Evolutionary conservation across 2,888 invertebrate genomes (phyloP), one percentile per base, ranked within the genome.

Genomic region (Drosophila maculinotata): DNA sequence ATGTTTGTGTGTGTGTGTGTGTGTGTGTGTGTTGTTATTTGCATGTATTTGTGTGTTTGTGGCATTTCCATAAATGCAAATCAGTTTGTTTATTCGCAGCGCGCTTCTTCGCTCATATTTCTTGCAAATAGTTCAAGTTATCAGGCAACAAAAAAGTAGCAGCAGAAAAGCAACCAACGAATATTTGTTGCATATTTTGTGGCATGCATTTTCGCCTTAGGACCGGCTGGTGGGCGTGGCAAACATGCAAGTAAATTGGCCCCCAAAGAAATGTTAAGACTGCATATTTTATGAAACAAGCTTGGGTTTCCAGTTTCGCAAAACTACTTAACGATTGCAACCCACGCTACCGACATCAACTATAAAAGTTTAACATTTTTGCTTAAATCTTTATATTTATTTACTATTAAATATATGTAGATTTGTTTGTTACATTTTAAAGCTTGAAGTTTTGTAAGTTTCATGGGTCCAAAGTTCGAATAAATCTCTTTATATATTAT

Each of bases 61-160:
- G 76, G 74, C 77, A 86, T 88, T 88, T 88, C 84, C 85, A 88
- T 87, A 87, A 86, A 88, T 89, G 88, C 87, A 88, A 88, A 88
- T 89, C 86, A 87, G 88, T 87, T 75, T 78, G 81, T 75, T 81
- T 82, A 82, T 75, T 75, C 71, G 59, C 69, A 65, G 41, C 71
- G 74, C 68, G 76, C 71, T 71, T 58, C 71, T 68, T 71, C 42
- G 57, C 59, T 71, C 74, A 68, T 75, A 71, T 77, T 83, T 79
- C 77, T 83, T 69, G 51, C 82, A 74, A 85, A 85, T 76, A 82
- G 79, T 71, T 82, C 58, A 45, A 76, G 68, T 75, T 75, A 65
- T 62, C 52, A 44, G 45, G 28, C 15, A 25, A 33, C 31, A 33
- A 25, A 9, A 38, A n/a, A 35, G 2, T 17, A n/a, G 6, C 3